phyloP scores from a whole-genome alignment of 1,140 invertebrate species.

The Drosophila sechellia region DNA sequence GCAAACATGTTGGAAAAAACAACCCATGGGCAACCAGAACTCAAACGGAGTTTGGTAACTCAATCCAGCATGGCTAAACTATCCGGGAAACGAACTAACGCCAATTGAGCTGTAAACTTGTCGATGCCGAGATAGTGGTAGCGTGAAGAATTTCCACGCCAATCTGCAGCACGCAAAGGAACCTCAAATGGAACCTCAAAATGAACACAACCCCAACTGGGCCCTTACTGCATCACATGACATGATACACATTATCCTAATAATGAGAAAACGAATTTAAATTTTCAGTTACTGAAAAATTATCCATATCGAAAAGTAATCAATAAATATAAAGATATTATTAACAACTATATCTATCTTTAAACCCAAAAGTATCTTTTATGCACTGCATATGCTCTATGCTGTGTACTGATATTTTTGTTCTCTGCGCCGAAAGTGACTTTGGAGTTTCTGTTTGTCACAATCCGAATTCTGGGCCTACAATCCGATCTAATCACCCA shows the following conservation, averaged over 20 bases:
- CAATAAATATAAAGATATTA: no score
- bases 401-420: neutral
- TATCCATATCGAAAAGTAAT: neutral
- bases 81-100: conserved; percentile 15
- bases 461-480: conserved; percentile 32
- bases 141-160: conserved; percentile 64
- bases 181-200: conserved; percentile 3
- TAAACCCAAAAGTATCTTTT: neutral
- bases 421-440: conserved; percentile 31
- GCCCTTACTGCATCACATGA: conserved; percentile 60
- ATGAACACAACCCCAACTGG: conserved; percentile 12
- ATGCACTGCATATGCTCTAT: no score
- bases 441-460: conserved; percentile 47
- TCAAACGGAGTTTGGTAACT: conserved; percentile 33
- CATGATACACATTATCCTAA: conserved; percentile 13
- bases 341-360: no score
- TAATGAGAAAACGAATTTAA: neutral
- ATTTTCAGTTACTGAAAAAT: no score
- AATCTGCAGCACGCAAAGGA: conserved; percentile 50
- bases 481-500: conserved; percentile 40
- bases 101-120: conserved; percentile 63
- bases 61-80: conserved; percentile 44
- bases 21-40: conserved; percentile 13
- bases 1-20: conserved; percentile 4
- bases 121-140: conserved; percentile 61